Evolutionary conservation across 2,888 invertebrate species (phyloP).

Genomic region (Odontocolon sp.): DNA sequence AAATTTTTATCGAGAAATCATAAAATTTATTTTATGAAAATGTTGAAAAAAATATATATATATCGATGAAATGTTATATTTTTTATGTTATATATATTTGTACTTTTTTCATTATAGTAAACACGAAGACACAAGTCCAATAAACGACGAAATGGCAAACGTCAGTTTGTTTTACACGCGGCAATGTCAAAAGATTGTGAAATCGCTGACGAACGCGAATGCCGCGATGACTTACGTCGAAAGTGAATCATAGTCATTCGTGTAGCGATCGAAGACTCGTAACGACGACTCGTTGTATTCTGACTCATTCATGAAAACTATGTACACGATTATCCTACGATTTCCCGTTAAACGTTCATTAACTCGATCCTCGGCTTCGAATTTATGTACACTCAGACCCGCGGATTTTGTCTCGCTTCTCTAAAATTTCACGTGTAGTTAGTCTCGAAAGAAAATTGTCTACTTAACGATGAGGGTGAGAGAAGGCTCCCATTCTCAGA

Average conservation of each 20-base stretch:
- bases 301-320: slow-evolving; percentile 65
- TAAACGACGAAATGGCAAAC: background rate
- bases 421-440: background rate
- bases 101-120: no score
- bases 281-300: slow-evolving; percentile 30
- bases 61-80: no score
- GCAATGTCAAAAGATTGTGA: slow-evolving; percentile 61
- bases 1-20: slow-evolving; percentile 2
- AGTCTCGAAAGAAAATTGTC: background rate
- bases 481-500: background rate
- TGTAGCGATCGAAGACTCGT: slow-evolving; percentile 42
- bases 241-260: slow-evolving; percentile 58
- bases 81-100: no score
- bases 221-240: slow-evolving; percentile 56
- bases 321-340: slow-evolving; percentile 43
- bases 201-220: slow-evolving; percentile 63
- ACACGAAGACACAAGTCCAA: no score
- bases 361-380: slow-evolving; percentile 1
- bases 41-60: no score
- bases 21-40: no score
- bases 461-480: background rate
- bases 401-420: background rate
- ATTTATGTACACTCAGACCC: background rate
- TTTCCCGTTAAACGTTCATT: slow-evolving; percentile 37
- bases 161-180: slow-evolving; percentile 15